phyloP scores from a whole-genome alignment of 2,113 vertebrate genomes.

The Phylloscopus trochiloides region DNA sequence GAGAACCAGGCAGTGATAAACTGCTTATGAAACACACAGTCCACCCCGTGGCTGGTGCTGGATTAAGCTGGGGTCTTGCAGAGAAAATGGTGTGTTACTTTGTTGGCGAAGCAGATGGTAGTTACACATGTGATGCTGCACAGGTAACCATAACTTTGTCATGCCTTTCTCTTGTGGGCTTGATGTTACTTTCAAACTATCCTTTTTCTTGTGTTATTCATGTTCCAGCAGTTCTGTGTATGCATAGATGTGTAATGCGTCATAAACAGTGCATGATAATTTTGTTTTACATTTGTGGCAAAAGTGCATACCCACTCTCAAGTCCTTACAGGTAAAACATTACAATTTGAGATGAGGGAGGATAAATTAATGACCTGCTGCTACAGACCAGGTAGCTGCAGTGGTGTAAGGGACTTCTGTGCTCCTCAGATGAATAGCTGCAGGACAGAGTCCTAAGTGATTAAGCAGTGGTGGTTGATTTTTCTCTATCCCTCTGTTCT shows the following conservation, averaged over 20 bases:
- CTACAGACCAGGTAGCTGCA: not conserved
- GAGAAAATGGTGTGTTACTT: not conserved
- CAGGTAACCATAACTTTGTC: not conserved
- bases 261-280: not conserved
- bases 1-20: not conserved
- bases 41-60: rapidly evolving
- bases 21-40: not conserved
- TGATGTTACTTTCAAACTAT: not conserved
- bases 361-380: not conserved
- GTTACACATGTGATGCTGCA: not conserved
- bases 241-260: not conserved
- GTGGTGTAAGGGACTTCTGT: not conserved
- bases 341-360: not conserved
- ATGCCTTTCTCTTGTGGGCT: not conserved
- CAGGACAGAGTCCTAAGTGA: not conserved
- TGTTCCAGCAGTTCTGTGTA: not conserved
- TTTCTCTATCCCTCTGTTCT: not conserved
- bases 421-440: not conserved
- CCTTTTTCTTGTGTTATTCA: not conserved
- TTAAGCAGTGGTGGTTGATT: not conserved
- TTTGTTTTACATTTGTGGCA: not conserved
- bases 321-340: not conserved
- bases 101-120: rapidly evolving
- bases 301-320: not conserved
- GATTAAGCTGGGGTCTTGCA: not conserved